phyloP scores from a whole-genome alignment of 2,888 invertebrate genomes.

The Drosophila mimica region DNA sequence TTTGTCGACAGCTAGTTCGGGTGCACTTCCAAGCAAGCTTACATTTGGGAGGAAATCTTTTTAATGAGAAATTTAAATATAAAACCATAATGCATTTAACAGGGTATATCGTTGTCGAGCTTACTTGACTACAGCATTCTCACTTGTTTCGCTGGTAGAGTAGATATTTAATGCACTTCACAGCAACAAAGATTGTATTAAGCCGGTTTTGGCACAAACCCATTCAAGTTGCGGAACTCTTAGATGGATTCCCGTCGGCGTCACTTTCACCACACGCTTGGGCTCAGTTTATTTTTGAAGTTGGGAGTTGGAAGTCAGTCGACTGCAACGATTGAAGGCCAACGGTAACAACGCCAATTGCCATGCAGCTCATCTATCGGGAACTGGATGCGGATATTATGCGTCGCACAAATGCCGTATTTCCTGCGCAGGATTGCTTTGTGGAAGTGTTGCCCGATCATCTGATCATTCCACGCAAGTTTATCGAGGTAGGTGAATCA shows the following conservation, averaged over 20 bases:
- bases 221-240: slow-evolving; percentile 55
- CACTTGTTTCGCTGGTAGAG: neutral
- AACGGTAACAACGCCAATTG: slow-evolving; percentile 17
- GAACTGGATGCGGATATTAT: slow-evolving; percentile 88
- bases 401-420: slow-evolving; percentile 88
- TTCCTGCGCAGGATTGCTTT: slow-evolving; percentile 89
- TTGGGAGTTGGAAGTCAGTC: slow-evolving; percentile 40
- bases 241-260: slow-evolving; percentile 30
- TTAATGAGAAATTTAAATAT: neutral
- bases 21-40: neutral
- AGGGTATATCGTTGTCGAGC: neutral
- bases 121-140: neutral
- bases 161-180: slow-evolving; percentile 34
- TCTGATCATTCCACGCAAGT: slow-evolving; percentile 90
- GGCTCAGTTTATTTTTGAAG: slow-evolving; percentile 41
- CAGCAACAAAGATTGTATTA: slow-evolving; percentile 14
- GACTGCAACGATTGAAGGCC: slow-evolving; percentile 26
- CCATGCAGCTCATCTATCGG: slow-evolving; percentile 85
- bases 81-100: neutral
- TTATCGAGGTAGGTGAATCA: slow-evolving; percentile 88
- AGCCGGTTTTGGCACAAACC: slow-evolving; percentile 44
- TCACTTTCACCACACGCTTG: slow-evolving; percentile 75
- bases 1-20: neutral
- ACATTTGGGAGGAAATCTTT: neutral
- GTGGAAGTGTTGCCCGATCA: slow-evolving; percentile 90